These are phyloP conservation scores for Thamnaconus septentrionalis DNA, from an alignment of 2,113 vertebrate genomes.

Conservation along the genomic window DNA sequence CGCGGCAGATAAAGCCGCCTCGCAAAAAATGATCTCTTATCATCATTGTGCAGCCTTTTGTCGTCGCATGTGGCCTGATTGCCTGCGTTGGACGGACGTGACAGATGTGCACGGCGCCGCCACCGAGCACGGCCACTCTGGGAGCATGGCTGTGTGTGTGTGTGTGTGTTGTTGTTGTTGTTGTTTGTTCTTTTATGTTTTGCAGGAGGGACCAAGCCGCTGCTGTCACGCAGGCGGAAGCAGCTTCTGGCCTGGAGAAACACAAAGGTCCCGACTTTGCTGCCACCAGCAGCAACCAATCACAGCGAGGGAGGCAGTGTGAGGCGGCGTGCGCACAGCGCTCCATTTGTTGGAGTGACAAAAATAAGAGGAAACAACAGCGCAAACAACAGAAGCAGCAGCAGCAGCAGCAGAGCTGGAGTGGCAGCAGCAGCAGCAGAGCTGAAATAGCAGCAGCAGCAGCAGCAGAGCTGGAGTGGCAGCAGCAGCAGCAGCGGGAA, in stretches of 20 bases:
- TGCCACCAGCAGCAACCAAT: conserved; percentile 43
- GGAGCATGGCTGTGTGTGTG: conserved; percentile 17
- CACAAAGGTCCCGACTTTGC: conserved; percentile 56
- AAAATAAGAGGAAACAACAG: no score
- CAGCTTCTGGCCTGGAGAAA: neutral
- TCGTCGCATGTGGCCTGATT: conserved; percentile 48
- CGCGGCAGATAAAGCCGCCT: conserved; percentile 34
- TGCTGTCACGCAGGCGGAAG: no score
- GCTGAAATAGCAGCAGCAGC: no score
- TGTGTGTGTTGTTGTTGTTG: conserved; percentile 26
- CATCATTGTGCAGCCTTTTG: conserved; percentile 51
- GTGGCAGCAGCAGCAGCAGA: no score
- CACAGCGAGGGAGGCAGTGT: conserved; percentile 35
- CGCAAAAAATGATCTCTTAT: conserved; percentile 51
- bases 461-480: no score
- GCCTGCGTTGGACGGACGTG: conserved; percentile 44
- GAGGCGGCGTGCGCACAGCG: conserved; percentile 20
- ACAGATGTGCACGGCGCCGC: conserved; percentile 47
- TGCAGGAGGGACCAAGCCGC: no score
- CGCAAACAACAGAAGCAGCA: no score
- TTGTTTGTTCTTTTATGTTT: conserved; percentile 43
- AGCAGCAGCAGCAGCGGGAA: no score
- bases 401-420: no score
- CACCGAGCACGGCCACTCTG: conserved; percentile 40
- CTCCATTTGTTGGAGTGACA: no score